phyloP scores from a whole-genome alignment of 2,888 invertebrate species.

The Diplazon laetatorius region DNA sequence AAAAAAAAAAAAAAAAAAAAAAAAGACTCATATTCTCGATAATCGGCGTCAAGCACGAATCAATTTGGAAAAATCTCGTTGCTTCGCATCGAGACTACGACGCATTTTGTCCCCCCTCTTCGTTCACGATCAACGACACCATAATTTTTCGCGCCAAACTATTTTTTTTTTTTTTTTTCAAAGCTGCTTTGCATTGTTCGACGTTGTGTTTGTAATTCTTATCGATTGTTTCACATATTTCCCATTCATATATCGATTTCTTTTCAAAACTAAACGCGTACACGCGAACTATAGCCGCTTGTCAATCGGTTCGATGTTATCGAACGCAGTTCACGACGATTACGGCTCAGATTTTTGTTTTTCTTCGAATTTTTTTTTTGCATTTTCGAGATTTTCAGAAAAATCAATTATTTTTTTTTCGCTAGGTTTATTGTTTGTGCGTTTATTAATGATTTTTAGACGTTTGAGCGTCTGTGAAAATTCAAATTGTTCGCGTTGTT shows the following conservation, averaged over 20 bases:
- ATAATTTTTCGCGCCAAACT: constrained; percentile 7
- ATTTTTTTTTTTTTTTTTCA: background rate
- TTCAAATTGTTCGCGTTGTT: too few relatives aligned
- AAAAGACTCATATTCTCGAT: constrained; percentile 38
- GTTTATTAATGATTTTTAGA: too few relatives aligned
- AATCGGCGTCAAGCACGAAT: constrained; percentile 15
- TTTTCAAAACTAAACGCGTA: too few relatives aligned
- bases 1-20: too few relatives aligned
- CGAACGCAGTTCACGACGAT: constrained; percentile 7
- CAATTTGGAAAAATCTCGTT: background rate
- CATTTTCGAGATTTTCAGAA: too few relatives aligned
- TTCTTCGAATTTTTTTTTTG: too few relatives aligned
- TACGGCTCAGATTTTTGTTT: too few relatives aligned
- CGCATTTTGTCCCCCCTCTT: too few relatives aligned
- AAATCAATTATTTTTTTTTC: too few relatives aligned
- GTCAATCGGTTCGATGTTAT: background rate
- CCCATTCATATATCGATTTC: constrained; percentile 20
- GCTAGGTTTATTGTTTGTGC: too few relatives aligned
- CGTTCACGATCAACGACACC: too few relatives aligned
- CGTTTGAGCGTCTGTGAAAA: too few relatives aligned
- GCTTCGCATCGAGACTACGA: background rate
- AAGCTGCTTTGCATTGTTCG: constrained; percentile 5
- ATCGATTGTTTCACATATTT: constrained; percentile 52
- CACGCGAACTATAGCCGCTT: background rate
- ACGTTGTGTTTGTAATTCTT: constrained; percentile 13